phyloP scores from a whole-genome alignment of 2,797 vertebrate species.

The Adelosebastes latens region DNA sequence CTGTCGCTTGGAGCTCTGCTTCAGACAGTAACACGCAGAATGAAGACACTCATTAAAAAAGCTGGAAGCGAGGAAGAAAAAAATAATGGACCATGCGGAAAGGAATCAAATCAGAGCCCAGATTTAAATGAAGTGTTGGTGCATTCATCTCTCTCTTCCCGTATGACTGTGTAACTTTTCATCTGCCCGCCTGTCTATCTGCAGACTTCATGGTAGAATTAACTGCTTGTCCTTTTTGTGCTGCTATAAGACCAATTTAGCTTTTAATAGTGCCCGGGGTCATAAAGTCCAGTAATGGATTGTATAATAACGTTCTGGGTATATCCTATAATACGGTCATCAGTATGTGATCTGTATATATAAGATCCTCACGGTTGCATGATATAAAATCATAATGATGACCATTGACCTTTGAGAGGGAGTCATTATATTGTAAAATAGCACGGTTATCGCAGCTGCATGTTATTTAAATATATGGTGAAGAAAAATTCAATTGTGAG shows the following conservation, averaged over 20 bases:
- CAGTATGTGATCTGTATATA: conserved; percentile 49
- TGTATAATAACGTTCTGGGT: conserved; percentile 42
- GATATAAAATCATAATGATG: conserved; percentile 48
- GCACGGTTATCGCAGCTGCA: not conserved
- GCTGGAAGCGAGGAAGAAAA: conserved; percentile 51
- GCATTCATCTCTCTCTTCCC: conserved; percentile 36
- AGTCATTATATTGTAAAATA: conserved; percentile 46
- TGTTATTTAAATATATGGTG: conserved; percentile 27
- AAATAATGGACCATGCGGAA: conserved; percentile 69
- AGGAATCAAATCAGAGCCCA: conserved; percentile 65
- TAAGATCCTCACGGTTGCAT: conserved; percentile 27
- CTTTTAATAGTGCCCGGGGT: conserved; percentile 58
- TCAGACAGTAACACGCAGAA: conserved; percentile 69
- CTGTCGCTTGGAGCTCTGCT: conserved; percentile 65
- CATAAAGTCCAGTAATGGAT: conserved; percentile 66
- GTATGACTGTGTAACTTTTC: conserved; percentile 41
- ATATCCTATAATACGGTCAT: conserved; percentile 45
- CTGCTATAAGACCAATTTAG: conserved; percentile 42
- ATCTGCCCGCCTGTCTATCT: conserved; percentile 35
- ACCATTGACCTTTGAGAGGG: conserved; percentile 40
- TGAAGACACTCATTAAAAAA: conserved; percentile 79
- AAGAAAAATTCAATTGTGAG: conserved; percentile 19
- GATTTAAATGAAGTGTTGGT: conserved; percentile 68
- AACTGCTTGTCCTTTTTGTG: conserved; percentile 41
- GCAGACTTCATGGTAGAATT: conserved; percentile 46